These are phyloP conservation scores for Bambusicola thoracicus DNA, from an alignment of 2,113 vertebrate genomes.

Conservation along the genomic window DNA sequence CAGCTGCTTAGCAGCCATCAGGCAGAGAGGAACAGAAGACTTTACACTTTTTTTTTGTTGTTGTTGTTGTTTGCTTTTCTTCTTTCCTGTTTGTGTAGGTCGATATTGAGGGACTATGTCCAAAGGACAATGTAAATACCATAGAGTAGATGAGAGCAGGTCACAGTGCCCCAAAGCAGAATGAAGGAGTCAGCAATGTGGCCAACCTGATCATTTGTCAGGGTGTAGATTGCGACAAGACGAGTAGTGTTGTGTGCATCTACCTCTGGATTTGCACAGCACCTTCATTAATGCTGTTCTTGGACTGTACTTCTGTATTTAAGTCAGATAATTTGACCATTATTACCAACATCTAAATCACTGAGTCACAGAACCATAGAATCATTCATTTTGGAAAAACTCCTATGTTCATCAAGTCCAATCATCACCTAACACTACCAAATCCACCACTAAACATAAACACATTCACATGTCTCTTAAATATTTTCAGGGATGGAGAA, in stretches of 20 bases:
- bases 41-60: not conserved
- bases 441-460: not conserved
- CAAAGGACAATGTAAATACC: not conserved
- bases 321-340: rapidly evolving
- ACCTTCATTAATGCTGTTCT: rapidly evolving
- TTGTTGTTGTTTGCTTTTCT: not conserved
- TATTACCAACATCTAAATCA: not conserved
- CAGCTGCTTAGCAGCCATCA: not conserved
- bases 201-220: not conserved
- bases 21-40: not conserved
- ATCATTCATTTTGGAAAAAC: not conserved
- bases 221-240: not conserved
- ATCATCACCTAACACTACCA: not conserved
- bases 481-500: not conserved
- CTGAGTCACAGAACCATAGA: not conserved
- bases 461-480: not conserved
- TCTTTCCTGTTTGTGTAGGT: not conserved
- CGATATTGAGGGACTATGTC: not conserved
- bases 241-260: rapidly evolving
- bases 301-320: not conserved
- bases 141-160: not conserved
- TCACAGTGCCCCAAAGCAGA: not conserved
- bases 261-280: not conserved
- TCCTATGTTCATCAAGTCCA: not conserved
- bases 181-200: not conserved